A percentile compares a stretch with the other conserved stretches of the same genome.
These are phyloP conservation scores for Hirundo rustica DNA, from an alignment of 2,797 vertebrate species.

Conservation along the genomic window DNA sequence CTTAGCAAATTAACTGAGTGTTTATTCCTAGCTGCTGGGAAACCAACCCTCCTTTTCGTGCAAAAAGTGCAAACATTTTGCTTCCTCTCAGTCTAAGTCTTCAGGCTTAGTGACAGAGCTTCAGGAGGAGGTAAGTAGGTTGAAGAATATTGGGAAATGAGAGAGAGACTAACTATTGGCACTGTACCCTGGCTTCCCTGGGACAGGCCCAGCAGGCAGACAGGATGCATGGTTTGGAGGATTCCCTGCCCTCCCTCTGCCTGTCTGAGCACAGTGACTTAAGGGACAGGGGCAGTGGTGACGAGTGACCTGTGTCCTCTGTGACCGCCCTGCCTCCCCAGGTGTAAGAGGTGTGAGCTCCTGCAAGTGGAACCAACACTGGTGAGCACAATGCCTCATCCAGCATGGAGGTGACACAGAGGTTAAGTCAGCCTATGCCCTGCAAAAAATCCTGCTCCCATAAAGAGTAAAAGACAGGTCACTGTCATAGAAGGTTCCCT, in stretches of 20 bases:
- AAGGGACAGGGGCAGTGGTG: neutral
- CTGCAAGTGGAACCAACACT: neutral
- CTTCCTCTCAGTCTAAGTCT: neutral
- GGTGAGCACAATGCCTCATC: neutral
- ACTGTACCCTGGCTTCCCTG: neutral
- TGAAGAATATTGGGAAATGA: neutral
- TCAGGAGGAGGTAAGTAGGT: neutral
- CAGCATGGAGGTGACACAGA: accelerated
- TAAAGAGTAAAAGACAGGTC: neutral
- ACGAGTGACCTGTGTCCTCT: neutral
- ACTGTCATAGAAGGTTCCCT: neutral
- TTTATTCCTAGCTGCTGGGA: neutral
- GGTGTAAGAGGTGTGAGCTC: neutral
- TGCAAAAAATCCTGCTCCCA: neutral
- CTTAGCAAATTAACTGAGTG: neutral
- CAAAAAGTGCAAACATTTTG: neutral
- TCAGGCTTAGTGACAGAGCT: neutral
- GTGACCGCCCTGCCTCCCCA: neutral
- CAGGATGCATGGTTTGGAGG: neutral
- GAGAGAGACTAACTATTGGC: neutral
- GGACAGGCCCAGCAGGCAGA: neutral
- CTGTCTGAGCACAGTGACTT: neutral
- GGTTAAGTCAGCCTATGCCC: neutral
- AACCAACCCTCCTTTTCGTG: neutral
- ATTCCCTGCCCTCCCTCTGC: neutral